Evolutionary conservation across 2,888 invertebrate species (phyloP), one percentile per base, ranked within the genome.

Genomic region (Portevinia maculata): DNA sequence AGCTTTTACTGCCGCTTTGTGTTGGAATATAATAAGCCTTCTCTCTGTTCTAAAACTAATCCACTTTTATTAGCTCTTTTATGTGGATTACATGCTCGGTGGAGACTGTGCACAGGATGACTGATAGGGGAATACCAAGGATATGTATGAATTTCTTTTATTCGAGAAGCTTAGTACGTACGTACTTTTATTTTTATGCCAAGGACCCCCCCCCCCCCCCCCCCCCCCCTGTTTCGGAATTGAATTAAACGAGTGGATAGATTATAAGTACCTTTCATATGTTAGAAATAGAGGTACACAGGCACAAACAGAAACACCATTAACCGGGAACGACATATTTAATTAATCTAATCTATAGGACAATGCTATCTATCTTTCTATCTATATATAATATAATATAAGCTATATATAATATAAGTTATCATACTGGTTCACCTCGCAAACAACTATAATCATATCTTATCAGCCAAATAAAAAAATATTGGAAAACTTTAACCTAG

Each of bases 11-110:
- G 67, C 59, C 53, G 48, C 59, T 76, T 71, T 75, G 76, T 65
- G 76, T 65, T 50, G 34, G 76, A 81, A 81, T 76, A 81, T 81
- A 81, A 76, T 81, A 75, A 70, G 76, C 76, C 46, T 65, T 81
- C 65, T 76, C 65, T 76, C 21, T 59, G 70, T 65, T 76, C 76
- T 81, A n/a, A n/a, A n/a, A n/a, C n/a, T n/a, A 81, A 81, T 75
- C 75, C 75, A 70, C 37, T 76, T 81, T 81, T 81, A 81, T 81
- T 81, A 76, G 70, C 65, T 81, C 70, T 81, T 76, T 81, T 76
- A 81, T 81, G 76, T 71, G 81, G 60, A 76, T 81, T 81, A 81
- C 81, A 76, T 81, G 75, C 60, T 65, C 53, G 65, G 59, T 39
- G 48, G 48, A 70, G 64, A 62, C 64, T 76, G 59, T 70, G 70